These are phyloP conservation scores for Xiphydria camelus DNA, from an alignment of 2,888 invertebrate species.

Conservation along the genomic window DNA sequence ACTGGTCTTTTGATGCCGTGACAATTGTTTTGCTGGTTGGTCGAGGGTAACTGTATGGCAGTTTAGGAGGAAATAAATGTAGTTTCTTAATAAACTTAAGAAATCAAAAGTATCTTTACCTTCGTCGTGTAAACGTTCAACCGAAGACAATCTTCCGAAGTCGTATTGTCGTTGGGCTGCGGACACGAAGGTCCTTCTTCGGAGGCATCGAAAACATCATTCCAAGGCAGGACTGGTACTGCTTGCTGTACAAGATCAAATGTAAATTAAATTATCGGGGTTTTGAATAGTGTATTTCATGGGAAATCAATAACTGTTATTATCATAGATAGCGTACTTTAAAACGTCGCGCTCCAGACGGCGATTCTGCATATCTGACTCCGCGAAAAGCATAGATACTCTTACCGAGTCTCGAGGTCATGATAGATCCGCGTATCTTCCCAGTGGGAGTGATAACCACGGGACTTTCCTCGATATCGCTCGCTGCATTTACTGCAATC, in stretches of 20 bases:
- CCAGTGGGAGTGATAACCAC: no score
- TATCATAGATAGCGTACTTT: conserved; percentile 15
- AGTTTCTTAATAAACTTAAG: no score
- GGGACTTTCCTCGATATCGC: no score
- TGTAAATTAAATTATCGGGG: no score
- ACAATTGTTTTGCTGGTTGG: neutral
- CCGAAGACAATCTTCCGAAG: conserved; percentile 68
- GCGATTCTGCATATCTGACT: conserved; percentile 22
- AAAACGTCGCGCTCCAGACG: conserved; percentile 21
- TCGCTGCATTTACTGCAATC: no score
- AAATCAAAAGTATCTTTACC: no score
- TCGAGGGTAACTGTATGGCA: neutral
- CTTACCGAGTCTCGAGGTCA: conserved; percentile 18
- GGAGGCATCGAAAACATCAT: conserved; percentile 61
- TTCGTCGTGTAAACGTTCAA: conserved; percentile 66
- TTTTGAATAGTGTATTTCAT: no score
- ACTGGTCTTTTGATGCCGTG: conserved; percentile 64
- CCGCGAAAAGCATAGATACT: conserved; percentile 23
- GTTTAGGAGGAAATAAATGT: no score
- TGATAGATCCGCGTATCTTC: conserved; percentile 17
- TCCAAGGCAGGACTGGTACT: conserved; percentile 60
- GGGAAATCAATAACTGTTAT: neutral
- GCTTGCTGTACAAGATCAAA: conserved; percentile 57
- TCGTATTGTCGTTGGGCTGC: conserved; percentile 45
- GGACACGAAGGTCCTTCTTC: conserved; percentile 65